These are phyloP conservation scores for Machaerirhynchus nigripectus DNA, from an alignment of 2,113 vertebrate species.

Conservation along the genomic window DNA sequence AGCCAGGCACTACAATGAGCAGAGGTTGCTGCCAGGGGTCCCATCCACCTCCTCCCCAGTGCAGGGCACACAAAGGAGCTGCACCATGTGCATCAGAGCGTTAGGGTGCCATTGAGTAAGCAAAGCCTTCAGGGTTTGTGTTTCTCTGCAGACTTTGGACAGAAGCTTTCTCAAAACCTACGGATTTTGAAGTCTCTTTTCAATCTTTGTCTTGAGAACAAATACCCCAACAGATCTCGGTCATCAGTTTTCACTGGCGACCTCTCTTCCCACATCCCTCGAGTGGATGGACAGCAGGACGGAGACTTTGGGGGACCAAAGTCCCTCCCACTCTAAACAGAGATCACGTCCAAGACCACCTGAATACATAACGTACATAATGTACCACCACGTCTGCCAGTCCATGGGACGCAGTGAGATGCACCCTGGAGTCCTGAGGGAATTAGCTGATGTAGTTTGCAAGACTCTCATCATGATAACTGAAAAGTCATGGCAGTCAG, in stretches of 20 bases:
- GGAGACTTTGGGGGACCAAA: neutral
- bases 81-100: accelerated
- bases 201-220: neutral
- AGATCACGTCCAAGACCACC: neutral
- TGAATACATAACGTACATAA: neutral
- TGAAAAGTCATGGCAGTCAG: neutral
- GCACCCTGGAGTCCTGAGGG: neutral
- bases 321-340: neutral
- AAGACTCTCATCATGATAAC: neutral
- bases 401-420: neutral
- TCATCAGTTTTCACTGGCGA: neutral
- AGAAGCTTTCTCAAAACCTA: neutral
- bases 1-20: neutral
- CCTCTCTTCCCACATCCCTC: neutral
- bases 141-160: neutral
- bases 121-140: neutral
- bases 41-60: neutral
- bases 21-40: neutral
- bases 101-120: neutral
- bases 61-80: neutral
- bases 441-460: neutral
- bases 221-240: neutral
- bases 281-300: neutral
- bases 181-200: neutral
- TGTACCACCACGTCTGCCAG: accelerated